Conservation (phyloP, 1,140 invertebrate genomes). For the Drosophila pallidifrons region DNA sequence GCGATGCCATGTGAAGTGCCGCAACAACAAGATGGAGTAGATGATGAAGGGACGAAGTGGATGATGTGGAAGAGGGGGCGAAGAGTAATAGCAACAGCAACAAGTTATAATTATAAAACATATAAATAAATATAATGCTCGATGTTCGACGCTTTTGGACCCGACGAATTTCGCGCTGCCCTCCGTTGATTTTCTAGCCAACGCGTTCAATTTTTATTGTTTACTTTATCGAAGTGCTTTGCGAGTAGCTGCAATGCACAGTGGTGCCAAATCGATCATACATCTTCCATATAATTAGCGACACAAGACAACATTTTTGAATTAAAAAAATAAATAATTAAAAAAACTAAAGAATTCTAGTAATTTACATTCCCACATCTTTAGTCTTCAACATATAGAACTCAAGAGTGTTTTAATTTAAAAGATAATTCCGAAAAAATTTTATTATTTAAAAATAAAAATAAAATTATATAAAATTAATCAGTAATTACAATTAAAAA, state of each 20-base stretch:
- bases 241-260: conserved; percentile 10
- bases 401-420: too few species aligned
- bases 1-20: conserved; percentile 61
- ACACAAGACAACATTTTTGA: background rate
- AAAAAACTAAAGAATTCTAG: too few species aligned
- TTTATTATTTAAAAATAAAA: too few species aligned
- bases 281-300: background rate
- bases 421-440: too few species aligned
- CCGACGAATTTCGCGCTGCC: conserved; percentile 64
- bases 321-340: background rate
- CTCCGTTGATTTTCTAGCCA: conserved; percentile 28
- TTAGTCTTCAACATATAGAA: too few species aligned
- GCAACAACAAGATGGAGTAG: conserved; percentile 33
- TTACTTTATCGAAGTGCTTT: conserved; percentile 9
- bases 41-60: background rate
- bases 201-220: conserved; percentile 11
- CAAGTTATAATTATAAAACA: conserved; percentile 68
- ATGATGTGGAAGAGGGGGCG: background rate
- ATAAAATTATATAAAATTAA: too few species aligned
- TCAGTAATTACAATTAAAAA: too few species aligned
- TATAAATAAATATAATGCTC: conserved; percentile 49
- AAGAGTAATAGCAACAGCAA: conserved; percentile 34
- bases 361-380: too few species aligned
- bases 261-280: background rate
- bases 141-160: conserved; percentile 25